phyloP scores from a whole-genome alignment of 1,140 invertebrate genomes.

The Heliconius himera region DNA sequence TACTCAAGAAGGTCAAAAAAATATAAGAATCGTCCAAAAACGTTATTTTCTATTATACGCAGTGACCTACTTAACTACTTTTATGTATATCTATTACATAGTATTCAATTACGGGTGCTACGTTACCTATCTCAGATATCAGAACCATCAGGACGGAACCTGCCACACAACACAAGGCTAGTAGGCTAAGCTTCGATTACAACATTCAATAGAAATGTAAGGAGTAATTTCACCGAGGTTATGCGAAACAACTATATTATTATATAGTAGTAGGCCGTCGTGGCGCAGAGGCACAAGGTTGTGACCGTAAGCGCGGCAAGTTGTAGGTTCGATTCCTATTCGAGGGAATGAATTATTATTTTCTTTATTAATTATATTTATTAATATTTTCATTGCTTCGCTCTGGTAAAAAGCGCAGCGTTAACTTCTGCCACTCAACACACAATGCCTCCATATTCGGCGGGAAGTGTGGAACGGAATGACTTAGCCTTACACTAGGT shows the following conservation, averaged over 20 bases:
- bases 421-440: too few relatives aligned
- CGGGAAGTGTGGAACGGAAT: too few relatives aligned
- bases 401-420: too few relatives aligned
- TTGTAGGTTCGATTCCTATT: too few relatives aligned
- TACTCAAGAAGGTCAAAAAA: neutral
- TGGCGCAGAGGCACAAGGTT: neutral
- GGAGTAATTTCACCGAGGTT: slow-evolving; percentile 50
- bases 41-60: slow-evolving; percentile 13
- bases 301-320: too few relatives aligned
- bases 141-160: slow-evolving; percentile 55
- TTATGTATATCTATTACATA: slow-evolving; percentile 45
- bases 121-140: slow-evolving; percentile 53
- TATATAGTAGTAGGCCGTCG: neutral
- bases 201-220: neutral
- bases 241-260: slow-evolving; percentile 44
- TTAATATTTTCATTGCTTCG: too few relatives aligned
- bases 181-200: slow-evolving; percentile 16
- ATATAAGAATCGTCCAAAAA: neutral
- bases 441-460: too few relatives aligned
- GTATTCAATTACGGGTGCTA: slow-evolving; percentile 43
- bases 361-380: too few relatives aligned
- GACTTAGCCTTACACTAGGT: too few relatives aligned
- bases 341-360: too few relatives aligned
- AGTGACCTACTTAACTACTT: slow-evolving; percentile 44
- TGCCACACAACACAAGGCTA: slow-evolving; percentile 49